These are phyloP conservation scores for Blennius ocellaris DNA, from an alignment of 2,113 vertebrate genomes.

Conservation along the genomic window DNA sequence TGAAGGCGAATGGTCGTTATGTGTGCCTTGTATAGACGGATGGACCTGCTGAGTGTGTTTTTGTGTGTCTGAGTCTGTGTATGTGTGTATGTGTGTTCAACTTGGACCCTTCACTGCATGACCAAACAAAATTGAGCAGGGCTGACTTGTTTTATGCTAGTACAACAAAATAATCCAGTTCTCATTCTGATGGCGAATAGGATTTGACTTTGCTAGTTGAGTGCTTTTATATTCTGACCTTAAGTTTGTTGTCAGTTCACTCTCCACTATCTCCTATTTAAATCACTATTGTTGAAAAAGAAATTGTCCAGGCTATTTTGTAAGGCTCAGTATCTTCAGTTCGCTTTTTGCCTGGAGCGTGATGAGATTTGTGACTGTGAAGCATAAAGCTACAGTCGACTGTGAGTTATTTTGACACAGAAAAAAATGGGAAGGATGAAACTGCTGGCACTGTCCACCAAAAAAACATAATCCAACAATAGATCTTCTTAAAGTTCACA, in stretches of 20 bases:
- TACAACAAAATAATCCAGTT: conserved; percentile 10
- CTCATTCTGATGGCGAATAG: background rate
- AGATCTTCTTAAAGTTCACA: no score
- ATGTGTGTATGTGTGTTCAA: conserved; percentile 12
- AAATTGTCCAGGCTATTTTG: background rate
- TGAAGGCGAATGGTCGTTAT: conserved; percentile 36
- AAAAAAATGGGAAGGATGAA: no score
- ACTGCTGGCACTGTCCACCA: no score
- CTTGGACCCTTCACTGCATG: conserved; percentile 5
- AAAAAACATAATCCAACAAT: no score
- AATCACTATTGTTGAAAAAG: background rate
- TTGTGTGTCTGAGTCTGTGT: conserved; percentile 1
- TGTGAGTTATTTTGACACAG: no score
- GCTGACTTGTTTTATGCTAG: conserved; percentile 20
- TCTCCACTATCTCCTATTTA: conserved; percentile 1
- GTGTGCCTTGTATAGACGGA: conserved; percentile 52
- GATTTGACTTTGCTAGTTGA: background rate
- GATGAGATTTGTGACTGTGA: background rate
- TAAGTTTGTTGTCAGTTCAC: background rate
- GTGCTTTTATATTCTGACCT: conserved; percentile 3
- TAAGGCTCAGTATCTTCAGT: background rate
- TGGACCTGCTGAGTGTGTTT: conserved; percentile 26
- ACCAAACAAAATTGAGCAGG: conserved; percentile 13
- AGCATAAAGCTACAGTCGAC: background rate
- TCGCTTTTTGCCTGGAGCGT: background rate